Base-by-base conservation (phyloP, 2,113 vertebrate genomes). In the Hydropotes inermis region DNA sequence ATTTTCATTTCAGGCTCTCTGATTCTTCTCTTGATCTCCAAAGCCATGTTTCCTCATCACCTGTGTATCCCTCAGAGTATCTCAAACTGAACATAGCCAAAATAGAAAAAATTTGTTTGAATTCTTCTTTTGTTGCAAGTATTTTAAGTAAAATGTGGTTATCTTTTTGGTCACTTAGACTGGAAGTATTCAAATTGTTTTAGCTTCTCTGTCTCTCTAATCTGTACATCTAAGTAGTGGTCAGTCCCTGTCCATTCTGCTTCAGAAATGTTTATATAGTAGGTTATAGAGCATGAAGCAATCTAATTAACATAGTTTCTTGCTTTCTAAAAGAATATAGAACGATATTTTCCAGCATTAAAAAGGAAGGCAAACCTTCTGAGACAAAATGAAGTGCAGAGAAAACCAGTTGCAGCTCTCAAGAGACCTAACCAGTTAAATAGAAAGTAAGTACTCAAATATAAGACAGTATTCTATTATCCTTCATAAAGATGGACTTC, bases 371-470 rank as follows among this genome's bases (percentile, higher is more conserved):
- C 98, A 83, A 98, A 94, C 17, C 97, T 98, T 93, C 99, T 99
- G 98, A 98, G 99, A 88, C 99, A 99, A 96, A 98, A 99, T 13
- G 99, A 99, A 87, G 94, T 97, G 15, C 99, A 98, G 96, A 99
- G 99, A 89, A 99, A 98, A 94, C 99, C 97, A 97, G 98, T 97
- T 43, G 55, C 98, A 11, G 64, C 98, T 47, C 79, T 99, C 6
- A 98, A 98, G 98, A 99, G 99, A 93, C 99, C 99, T 13, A 98
- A 99, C 91, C 99, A 98, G 13, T 98, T 99, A 83, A 99, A 98
- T 67, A 99, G 99, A 87, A 99, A 99, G 99, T 99, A 98, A 99
- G 98, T 97, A 70, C 39, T 93, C 25, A 78, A 79, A 36, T 67
- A 67, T 12, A 64, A 64, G 55, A 79, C 6, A 89, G 23, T 94